These are phyloP conservation scores for Agrypnus murinus DNA, from an alignment of 2,888 invertebrate species.

Conservation along the genomic window DNA sequence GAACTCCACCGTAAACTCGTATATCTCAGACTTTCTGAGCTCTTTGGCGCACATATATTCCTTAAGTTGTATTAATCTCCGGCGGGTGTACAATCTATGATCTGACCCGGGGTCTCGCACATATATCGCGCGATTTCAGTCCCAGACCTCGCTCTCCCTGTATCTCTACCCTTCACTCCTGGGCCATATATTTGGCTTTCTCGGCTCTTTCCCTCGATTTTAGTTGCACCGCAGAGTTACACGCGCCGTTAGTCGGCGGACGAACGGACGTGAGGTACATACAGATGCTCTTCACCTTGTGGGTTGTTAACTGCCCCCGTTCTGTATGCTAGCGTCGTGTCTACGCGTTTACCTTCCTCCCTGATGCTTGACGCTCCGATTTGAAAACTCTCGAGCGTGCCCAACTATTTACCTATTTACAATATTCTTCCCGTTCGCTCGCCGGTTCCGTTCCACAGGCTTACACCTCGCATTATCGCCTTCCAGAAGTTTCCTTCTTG, in stretches of 20 bases:
- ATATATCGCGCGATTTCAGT: conserved; percentile 54
- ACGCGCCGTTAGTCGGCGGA: conserved; percentile 70
- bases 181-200: conserved; percentile 59
- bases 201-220: conserved; percentile 56
- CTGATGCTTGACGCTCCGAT: conserved; percentile 49
- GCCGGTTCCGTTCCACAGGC: conserved; percentile 6
- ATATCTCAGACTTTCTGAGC: conserved; percentile 38
- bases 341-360: conserved; percentile 58
- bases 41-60: conserved; percentile 44
- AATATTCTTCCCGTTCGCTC: conserved; percentile 4
- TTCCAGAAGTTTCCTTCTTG: background rate
- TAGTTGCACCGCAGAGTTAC: conserved; percentile 65
- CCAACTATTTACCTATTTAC: conserved; percentile 44
- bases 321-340: conserved; percentile 63
- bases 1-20: conserved; percentile 43
- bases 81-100: conserved; percentile 53
- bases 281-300: conserved; percentile 60
- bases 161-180: conserved; percentile 56
- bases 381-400: conserved; percentile 44
- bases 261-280: conserved; percentile 59
- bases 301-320: conserved; percentile 62
- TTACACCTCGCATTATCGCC: conserved; percentile 1
- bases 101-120: conserved; percentile 49
- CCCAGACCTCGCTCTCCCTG: conserved; percentile 45
- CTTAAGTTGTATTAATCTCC: conserved; percentile 54